Percentiles rank a stretch among this genome's conserved stretches.
Evolutionary conservation across 2,888 invertebrate species (phyloP).

Genomic region (Blomia tropicalis): DNA sequence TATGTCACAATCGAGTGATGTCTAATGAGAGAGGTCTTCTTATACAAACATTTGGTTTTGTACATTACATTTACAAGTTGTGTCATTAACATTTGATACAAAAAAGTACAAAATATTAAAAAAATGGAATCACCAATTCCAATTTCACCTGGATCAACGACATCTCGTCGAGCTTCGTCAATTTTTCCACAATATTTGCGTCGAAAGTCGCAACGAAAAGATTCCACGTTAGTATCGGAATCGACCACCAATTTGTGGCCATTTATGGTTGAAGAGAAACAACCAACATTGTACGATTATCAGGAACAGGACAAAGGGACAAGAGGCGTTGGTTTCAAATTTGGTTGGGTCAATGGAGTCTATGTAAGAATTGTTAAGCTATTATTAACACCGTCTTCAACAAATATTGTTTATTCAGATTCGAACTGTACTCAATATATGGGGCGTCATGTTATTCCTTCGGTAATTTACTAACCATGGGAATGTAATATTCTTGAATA

Average conservation of each 20-base stretch:
- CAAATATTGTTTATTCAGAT: constrained; percentile 14
- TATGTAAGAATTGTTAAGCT: constrained; percentile 16
- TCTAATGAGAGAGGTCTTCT: too few species aligned
- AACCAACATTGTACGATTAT: constrained; percentile 15
- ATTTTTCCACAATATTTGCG: constrained; percentile 20
- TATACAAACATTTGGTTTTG: too few species aligned
- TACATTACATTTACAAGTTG: too few species aligned
- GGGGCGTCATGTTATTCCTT: constrained; percentile 26
- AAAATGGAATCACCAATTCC: too few species aligned
- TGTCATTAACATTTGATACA: too few species aligned
- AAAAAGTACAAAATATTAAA: too few species aligned
- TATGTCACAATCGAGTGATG: too few species aligned
- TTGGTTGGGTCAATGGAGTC: constrained; percentile 27
- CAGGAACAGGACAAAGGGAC: not conserved
- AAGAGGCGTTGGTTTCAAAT: constrained; percentile 10
- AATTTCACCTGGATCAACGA: too few species aligned
- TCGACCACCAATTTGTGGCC: constrained; percentile 21
- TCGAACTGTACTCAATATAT: constrained; percentile 24
- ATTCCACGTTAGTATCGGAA: constrained; percentile 20
- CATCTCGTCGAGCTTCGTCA: not conserved
- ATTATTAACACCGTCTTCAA: not conserved
- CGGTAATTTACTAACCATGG: too few species aligned
- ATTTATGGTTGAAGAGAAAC: constrained; percentile 14
- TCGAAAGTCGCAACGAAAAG: constrained; percentile 20
- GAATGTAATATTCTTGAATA: too few species aligned